Conservation (phyloP, 2,113 vertebrate genomes). For the Gymnobelideus leadbeateri region DNA sequence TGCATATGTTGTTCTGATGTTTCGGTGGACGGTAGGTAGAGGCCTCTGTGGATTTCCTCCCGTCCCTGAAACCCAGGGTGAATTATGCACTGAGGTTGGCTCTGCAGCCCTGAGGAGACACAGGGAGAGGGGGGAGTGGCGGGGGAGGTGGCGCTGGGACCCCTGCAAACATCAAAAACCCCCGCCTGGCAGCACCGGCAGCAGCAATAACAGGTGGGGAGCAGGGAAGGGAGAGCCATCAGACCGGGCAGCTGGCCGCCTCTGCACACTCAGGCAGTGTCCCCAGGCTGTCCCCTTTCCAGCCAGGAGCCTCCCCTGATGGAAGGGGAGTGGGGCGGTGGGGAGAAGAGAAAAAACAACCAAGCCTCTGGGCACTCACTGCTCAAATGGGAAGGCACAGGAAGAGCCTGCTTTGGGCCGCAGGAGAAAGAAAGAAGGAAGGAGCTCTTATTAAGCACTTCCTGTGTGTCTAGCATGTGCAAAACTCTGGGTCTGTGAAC, state of each 20-base stretch:
- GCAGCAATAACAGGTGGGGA: neutral
- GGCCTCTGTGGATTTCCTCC: constrained; percentile 79
- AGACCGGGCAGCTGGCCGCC: neutral
- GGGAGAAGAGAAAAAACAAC: neutral
- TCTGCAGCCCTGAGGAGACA: constrained; percentile 82
- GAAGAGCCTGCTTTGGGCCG: neutral
- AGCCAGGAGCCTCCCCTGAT: neutral
- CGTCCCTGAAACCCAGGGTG: constrained; percentile 81
- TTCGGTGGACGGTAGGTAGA: constrained; percentile 77
- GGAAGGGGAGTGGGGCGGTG: neutral
- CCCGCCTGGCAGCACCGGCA: constrained; percentile 16
- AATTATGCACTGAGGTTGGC: constrained; percentile 83
- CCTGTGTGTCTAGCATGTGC: neutral
- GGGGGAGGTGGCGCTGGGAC: constrained; percentile 22
- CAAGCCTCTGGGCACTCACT: neutral
- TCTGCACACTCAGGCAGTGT: constrained; percentile 2
- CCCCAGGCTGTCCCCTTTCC: neutral
- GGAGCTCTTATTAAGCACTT: neutral
- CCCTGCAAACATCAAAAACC: neutral
- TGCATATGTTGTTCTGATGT: constrained; percentile 83
- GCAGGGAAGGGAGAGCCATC: neutral
- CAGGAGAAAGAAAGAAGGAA: neutral
- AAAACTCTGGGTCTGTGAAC: neutral
- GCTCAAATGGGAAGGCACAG: neutral
- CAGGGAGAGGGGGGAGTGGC: constrained; percentile 68